Evolutionary conservation across 1,140 invertebrate species (phyloP).

Genomic region (Chelonus insularis): DNA sequence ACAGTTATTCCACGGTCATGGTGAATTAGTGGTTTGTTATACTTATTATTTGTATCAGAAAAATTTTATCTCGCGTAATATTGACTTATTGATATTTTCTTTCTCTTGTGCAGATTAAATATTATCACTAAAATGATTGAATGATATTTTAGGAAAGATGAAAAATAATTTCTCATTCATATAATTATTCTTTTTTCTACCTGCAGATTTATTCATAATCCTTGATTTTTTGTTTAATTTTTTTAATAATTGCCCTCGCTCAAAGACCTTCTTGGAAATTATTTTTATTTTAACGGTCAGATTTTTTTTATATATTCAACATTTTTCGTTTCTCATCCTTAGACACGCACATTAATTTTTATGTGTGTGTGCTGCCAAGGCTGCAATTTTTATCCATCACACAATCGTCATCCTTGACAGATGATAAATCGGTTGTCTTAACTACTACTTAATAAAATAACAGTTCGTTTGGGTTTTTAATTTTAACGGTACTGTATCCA

Average conservation of each 20-base stretch:
- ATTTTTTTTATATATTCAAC: not conserved
- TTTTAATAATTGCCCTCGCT: too few relatives aligned
- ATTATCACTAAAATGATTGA: too few relatives aligned
- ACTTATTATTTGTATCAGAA: not conserved
- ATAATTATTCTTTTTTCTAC: too few relatives aligned
- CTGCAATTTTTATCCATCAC: slow-evolving; percentile 19
- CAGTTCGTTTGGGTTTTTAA: not conserved
- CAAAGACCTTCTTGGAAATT: too few relatives aligned
- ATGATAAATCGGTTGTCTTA: slow-evolving; percentile 8
- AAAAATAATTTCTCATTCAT: too few relatives aligned
- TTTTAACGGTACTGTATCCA: slow-evolving; percentile 5
- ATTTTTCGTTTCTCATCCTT: not conserved
- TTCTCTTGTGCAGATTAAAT: too few relatives aligned
- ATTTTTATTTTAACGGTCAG: too few relatives aligned
- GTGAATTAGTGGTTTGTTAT: not conserved
- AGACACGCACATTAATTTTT: slow-evolving; percentile 2
- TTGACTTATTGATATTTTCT: not conserved
- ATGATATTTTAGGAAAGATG: too few relatives aligned
- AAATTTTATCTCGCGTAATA: not conserved
- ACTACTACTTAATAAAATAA: not conserved
- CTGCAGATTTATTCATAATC: too few relatives aligned
- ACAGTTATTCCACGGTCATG: slow-evolving; percentile 17
- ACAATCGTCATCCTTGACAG: slow-evolving; percentile 12
- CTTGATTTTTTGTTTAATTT: too few relatives aligned
- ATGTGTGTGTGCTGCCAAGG: slow-evolving; percentile 1